phyloP scores from a whole-genome alignment of 37 sponge, comb jelly and placozoan genomes.

The Beroe ovata region DNA sequence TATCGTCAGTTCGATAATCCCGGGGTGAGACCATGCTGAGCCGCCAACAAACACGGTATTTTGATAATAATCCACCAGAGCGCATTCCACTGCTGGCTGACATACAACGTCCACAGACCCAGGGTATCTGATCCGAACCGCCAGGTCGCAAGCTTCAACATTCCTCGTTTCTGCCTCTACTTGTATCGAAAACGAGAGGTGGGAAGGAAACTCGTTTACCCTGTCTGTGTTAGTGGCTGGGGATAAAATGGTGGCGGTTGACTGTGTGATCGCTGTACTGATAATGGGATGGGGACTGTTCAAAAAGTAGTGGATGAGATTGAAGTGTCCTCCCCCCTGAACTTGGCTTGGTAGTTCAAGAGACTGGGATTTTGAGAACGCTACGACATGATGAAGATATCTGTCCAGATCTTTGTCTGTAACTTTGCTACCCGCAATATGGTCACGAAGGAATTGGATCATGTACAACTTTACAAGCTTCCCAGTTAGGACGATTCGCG shows the following conservation, averaged over 20 bases:
- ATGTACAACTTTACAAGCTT: constrained; percentile 37
- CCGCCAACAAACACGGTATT: constrained; percentile 32
- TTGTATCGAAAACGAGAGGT: constrained; percentile 1
- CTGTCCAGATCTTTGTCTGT: constrained; percentile 5
- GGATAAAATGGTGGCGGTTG: constrained; percentile 29
- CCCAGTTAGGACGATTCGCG: background rate
- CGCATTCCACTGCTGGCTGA: constrained; percentile 24
- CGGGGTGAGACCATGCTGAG: constrained; percentile 17
- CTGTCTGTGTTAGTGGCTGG: constrained; percentile 55
- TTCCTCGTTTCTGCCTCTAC: constrained; percentile 35
- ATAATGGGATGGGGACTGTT: background rate
- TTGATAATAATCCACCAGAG: constrained; percentile 37
- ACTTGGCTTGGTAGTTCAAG: background rate
- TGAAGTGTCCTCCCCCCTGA: background rate
- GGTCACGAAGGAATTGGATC: constrained; percentile 15
- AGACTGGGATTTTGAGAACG: background rate
- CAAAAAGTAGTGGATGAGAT: background rate
- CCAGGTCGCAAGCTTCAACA: background rate
- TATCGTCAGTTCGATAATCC: background rate
- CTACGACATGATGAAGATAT: background rate
- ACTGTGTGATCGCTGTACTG: constrained; percentile 15
- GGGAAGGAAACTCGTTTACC: constrained; percentile 36
- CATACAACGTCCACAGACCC: constrained; percentile 23
- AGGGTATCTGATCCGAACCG: constrained; percentile 25
- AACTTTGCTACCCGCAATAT: background rate